phyloP scores from a whole-genome alignment of 53 echinoderm and acorn worm species.

The Pentamera pediparva region DNA sequence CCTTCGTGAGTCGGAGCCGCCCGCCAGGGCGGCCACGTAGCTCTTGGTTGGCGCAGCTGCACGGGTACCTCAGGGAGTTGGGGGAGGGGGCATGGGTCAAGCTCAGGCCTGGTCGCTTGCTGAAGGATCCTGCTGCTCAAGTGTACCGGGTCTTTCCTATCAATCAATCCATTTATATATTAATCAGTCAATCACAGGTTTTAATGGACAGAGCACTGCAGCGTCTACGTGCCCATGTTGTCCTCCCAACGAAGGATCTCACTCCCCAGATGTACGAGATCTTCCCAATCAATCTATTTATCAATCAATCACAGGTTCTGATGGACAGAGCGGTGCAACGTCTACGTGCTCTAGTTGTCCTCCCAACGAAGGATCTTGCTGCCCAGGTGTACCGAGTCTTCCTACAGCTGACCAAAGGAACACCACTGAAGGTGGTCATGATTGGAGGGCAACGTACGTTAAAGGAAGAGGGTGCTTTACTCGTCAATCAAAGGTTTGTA shows the following conservation, averaged over 20 bases:
- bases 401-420: conserved; percentile 46
- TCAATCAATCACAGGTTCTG: conserved; percentile 64
- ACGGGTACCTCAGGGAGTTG: no score
- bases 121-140: no score
- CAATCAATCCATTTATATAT: no score
- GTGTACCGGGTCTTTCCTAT: no score
- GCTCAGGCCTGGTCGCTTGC: no score
- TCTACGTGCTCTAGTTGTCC: conserved; percentile 74
- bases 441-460: conserved; percentile 72
- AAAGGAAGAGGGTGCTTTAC: conserved; percentile 63
- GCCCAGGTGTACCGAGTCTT: conserved; percentile 81
- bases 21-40: no score
- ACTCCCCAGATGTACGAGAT: conserved; percentile 78
- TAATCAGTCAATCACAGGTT: no score
- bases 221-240: conserved; percentile 67
- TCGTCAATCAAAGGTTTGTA: conserved; percentile 63
- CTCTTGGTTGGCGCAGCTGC: no score
- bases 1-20: no score
- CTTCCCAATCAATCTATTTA: no score
- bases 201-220: conserved; percentile 58
- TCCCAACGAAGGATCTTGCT: conserved; percentile 90
- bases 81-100: no score
- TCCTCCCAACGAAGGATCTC: conserved; percentile 86
- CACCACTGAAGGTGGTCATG: conserved; percentile 55
- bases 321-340: conserved; percentile 53